These are phyloP conservation scores for Spodoptera littoralis DNA, from an alignment of 2,888 invertebrate genomes.

Conservation along the genomic window DNA sequence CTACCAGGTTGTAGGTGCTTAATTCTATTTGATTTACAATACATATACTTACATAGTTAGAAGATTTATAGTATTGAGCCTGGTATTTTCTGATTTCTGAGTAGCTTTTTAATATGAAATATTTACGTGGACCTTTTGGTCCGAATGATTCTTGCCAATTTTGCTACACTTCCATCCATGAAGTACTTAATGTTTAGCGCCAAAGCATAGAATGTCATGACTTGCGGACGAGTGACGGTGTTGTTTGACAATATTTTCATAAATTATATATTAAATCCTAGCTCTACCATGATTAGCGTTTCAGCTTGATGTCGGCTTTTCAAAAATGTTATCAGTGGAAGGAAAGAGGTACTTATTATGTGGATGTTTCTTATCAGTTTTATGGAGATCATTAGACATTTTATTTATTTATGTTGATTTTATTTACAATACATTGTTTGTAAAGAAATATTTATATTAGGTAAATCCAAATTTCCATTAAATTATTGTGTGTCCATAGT, in stretches of 20 bases:
- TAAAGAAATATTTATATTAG: slow-evolving; percentile 68
- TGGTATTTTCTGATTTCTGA: slow-evolving; percentile 80
- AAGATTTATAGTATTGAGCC: slow-evolving; percentile 75
- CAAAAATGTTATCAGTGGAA: slow-evolving; percentile 87
- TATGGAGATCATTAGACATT: slow-evolving; percentile 67
- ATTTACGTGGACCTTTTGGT: slow-evolving; percentile 68
- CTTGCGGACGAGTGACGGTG: slow-evolving; percentile 78
- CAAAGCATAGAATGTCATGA: slow-evolving; percentile 76
- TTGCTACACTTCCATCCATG: slow-evolving; percentile 86
- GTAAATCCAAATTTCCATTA: slow-evolving; percentile 62
- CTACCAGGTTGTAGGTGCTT: slow-evolving; percentile 85
- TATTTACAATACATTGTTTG: slow-evolving; percentile 67
- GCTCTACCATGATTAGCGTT: slow-evolving; percentile 83
- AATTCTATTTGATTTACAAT: slow-evolving; percentile 76
- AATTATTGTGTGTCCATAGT: slow-evolving; percentile 74
- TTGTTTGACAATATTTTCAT: slow-evolving; percentile 81
- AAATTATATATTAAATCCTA: slow-evolving; percentile 83
- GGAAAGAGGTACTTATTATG: slow-evolving; percentile 86
- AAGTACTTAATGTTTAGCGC: slow-evolving; percentile 77
- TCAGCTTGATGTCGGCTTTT: slow-evolving; percentile 88
- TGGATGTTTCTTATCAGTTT: slow-evolving; percentile 75
- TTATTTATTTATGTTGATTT: slow-evolving; percentile 65
- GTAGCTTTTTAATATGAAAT: slow-evolving; percentile 77
- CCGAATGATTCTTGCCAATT: slow-evolving; percentile 84
- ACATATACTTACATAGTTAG: slow-evolving; percentile 73